Evolutionary conservation across 2,113 vertebrate genomes (phyloP), one percentile per base, ranked within the genome.

Genomic region (Periophthalmodon schlosseri): DNA sequence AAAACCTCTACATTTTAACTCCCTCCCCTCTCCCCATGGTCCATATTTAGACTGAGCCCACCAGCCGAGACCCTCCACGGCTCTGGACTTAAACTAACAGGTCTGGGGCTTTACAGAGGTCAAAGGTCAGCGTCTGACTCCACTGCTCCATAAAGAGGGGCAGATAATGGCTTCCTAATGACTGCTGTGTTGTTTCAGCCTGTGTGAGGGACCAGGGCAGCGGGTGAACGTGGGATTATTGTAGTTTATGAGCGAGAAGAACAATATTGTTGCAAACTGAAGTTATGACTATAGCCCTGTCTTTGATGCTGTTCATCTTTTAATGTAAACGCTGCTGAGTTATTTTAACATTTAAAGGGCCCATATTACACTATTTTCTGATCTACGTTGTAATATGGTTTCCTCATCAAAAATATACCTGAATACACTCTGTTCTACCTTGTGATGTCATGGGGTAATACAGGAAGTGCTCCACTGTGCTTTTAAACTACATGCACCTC

Each of bases 101-200:
- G 15, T 33, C 60, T 34, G 60, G 4, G 28, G 60, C 12, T 63
- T 63, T 63, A 63, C 60, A 18, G 28, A 63, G 60, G 60, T 63
- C 28, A 63, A 2, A 63, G 60, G 14, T 34, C 60, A 20, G 5
- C 0, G 60, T 63, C 60, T 63, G 60, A 63, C 60, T 63, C 60
- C 60, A 9, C 14, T 15, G 60, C 24, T 8, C 60, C 60, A 34
- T 63, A 34, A 63, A 63, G 60, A 63, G 60, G 60, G 7, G 2
- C 60, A 63, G 57, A 60, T 63, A 63, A 63, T 63, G 60, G 28
- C 60, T 18, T 63, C 60, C 60, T 63, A 63, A 34, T 63, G 60
- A 63, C 28, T 5, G 2, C 28, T 63, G 24, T 63, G 60, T 63
- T 63, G 28, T 63, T 63, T 63, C 60, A 33, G 24, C 60, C 24